A percentile compares a stretch with the other conserved stretches of the same genome.
These are phyloP conservation scores for Acanthosepion pharaonis DNA, from an alignment of 2,888 invertebrate species.

Conservation along the genomic window DNA sequence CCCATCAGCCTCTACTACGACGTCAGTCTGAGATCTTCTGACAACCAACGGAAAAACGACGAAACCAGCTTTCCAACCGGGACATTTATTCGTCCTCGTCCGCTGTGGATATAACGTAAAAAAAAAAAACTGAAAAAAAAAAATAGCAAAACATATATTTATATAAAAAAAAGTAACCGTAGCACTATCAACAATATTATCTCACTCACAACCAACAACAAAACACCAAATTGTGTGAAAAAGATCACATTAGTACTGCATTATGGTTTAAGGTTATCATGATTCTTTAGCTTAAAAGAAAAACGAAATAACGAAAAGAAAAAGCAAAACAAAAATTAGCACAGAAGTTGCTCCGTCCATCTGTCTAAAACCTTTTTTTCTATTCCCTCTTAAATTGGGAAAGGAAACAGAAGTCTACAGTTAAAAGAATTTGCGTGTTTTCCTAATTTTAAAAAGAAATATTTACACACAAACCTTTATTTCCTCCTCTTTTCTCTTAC, in stretches of 20 bases:
- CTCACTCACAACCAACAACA: neutral
- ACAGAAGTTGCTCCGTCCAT: neutral
- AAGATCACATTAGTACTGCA: neutral
- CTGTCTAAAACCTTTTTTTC: neutral
- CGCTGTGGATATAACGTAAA: slow-evolving; percentile 40
- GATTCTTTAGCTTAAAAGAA: neutral
- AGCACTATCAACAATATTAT: slow-evolving; percentile 11
- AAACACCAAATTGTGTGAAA: neutral
- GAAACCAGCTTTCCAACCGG: neutral
- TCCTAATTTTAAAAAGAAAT: neutral
- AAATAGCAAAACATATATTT: neutral
- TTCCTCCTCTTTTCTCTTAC: neutral
- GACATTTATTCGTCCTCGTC: slow-evolving; percentile 24
- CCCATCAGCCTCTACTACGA: neutral
- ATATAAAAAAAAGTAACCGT: neutral
- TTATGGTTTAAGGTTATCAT: neutral
- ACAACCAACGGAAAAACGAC: slow-evolving; percentile 43
- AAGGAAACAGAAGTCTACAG: too few relatives aligned
- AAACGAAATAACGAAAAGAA: neutral
- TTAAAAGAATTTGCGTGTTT: neutral
- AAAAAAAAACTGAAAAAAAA: neutral
- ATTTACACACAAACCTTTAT: neutral
- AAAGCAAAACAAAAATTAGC: neutral
- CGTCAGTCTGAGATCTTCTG: slow-evolving; percentile 43
- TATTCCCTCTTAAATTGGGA: neutral